Conservation (phyloP, 2,888 invertebrate species). For the Druceiella hillmani region DNA sequence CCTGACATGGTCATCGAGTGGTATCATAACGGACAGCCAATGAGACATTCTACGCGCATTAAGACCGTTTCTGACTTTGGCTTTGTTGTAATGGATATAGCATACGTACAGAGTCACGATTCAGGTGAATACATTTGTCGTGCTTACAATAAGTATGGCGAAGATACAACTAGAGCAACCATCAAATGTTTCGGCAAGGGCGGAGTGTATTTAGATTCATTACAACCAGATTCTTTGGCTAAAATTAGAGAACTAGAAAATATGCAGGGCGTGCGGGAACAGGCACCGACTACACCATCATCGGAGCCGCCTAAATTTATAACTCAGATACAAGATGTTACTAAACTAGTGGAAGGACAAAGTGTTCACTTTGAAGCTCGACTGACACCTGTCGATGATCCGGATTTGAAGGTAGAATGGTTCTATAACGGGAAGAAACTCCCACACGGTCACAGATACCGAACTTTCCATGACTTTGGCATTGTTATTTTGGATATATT, state of each 20-base stretch:
- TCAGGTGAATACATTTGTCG: slow-evolving; percentile 90
- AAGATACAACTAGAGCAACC: slow-evolving; percentile 82
- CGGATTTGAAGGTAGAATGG: slow-evolving; percentile 93
- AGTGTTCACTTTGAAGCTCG: slow-evolving; percentile 92
- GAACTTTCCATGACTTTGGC: slow-evolving; percentile 97
- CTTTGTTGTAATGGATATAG: slow-evolving; percentile 89
- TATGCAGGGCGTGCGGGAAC: slow-evolving; percentile 60
- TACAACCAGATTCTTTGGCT: slow-evolving; percentile 87
- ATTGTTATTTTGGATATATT: slow-evolving; percentile 93
- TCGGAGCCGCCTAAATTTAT: slow-evolving; percentile 85
- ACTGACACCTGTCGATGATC: slow-evolving; percentile 90
- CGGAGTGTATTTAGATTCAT: slow-evolving; percentile 81
- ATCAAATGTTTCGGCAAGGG: slow-evolving; percentile 78
- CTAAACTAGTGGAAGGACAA: slow-evolving; percentile 88
- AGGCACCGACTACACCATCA: slow-evolving; percentile 58
- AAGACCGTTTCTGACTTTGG: slow-evolving; percentile 95
- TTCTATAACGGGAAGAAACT: slow-evolving; percentile 89
- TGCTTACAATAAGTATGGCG: slow-evolving; percentile 87
- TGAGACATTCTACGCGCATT: slow-evolving; percentile 84
- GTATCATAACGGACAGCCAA: slow-evolving; percentile 90
- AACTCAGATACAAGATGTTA: slow-evolving; percentile 79
- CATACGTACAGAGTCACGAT: slow-evolving; percentile 90
- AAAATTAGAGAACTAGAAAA: slow-evolving; percentile 83
- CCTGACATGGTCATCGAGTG: slow-evolving; percentile 93
- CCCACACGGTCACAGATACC: slow-evolving; percentile 91